phyloP scores from a whole-genome alignment of 2,888 invertebrate species.

The Lochmaea capreae region DNA sequence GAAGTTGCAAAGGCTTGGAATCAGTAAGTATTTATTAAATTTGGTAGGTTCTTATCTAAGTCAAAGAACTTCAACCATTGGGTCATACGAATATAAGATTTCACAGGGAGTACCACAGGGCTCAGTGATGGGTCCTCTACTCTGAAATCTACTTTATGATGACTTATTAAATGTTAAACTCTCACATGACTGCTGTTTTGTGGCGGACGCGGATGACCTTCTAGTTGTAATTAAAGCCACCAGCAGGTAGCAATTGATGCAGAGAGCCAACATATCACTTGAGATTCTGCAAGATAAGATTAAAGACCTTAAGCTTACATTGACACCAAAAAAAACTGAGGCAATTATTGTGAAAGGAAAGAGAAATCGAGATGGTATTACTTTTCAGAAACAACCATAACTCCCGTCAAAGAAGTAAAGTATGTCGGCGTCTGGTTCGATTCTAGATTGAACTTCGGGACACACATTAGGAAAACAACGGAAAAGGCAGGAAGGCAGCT shows the following conservation, averaged over 20 bases:
- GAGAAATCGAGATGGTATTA: neutral
- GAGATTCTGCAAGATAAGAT: constrained; percentile 22
- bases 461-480: constrained; percentile 1
- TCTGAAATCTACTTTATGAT: constrained; percentile 32
- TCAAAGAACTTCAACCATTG: neutral
- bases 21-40: neutral
- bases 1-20: neutral
- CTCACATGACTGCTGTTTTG: neutral
- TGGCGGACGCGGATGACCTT: constrained; percentile 37
- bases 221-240: constrained; percentile 12
- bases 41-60: neutral
- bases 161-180: neutral
- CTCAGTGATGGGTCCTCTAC: constrained; percentile 24
- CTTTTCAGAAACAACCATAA: neutral
- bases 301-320: constrained; percentile 10
- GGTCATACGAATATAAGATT: neutral
- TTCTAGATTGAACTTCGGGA: neutral
- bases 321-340: constrained; percentile 32
- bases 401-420: constrained; percentile 13
- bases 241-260: neutral
- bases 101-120: constrained; percentile 32
- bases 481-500: constrained; percentile 11
- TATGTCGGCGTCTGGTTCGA: constrained; percentile 25
- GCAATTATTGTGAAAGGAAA: constrained; percentile 2
- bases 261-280: constrained; percentile 17